Conservation (phyloP, 92 coral and sea anemone species). For the Epizoanthus stellaris region DNA sequence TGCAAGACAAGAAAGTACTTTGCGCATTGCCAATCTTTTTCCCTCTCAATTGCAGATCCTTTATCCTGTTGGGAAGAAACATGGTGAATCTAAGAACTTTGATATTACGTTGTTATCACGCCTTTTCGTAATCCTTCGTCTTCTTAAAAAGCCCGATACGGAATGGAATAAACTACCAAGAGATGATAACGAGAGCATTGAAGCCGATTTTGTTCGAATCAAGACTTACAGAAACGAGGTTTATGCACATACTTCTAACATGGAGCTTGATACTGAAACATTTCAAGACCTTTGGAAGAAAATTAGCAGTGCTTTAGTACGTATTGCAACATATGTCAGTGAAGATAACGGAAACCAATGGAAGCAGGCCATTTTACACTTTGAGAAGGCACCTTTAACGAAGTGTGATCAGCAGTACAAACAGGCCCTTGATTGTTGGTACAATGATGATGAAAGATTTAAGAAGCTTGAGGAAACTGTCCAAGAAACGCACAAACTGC, state of each 20-base stretch:
- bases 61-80: not conserved
- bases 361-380: not conserved
- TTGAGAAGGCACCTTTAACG: not conserved
- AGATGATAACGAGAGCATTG: too few relatives aligned
- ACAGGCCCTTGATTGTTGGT: not conserved
- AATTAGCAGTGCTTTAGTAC: not conserved
- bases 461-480: not conserved
- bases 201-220: too few relatives aligned
- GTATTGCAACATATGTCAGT: not conserved
- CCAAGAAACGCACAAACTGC: too few relatives aligned
- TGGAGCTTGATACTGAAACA: too few relatives aligned
- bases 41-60: not conserved
- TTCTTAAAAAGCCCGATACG: not conserved
- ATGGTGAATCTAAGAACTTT: not conserved
- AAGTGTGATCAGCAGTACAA: not conserved
- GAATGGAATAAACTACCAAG: constrained; percentile 13
- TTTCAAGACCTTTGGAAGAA: not conserved
- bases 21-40: not conserved
- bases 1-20: not conserved
- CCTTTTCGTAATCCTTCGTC: not conserved
- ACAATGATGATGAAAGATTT: not conserved
- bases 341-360: not conserved
- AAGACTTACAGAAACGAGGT: too few relatives aligned
- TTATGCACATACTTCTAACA: too few relatives aligned
- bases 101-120: constrained; percentile 1